Base-by-base conservation (phyloP, 2,113 vertebrate species). In the Dromaius novaehollandiae region DNA sequence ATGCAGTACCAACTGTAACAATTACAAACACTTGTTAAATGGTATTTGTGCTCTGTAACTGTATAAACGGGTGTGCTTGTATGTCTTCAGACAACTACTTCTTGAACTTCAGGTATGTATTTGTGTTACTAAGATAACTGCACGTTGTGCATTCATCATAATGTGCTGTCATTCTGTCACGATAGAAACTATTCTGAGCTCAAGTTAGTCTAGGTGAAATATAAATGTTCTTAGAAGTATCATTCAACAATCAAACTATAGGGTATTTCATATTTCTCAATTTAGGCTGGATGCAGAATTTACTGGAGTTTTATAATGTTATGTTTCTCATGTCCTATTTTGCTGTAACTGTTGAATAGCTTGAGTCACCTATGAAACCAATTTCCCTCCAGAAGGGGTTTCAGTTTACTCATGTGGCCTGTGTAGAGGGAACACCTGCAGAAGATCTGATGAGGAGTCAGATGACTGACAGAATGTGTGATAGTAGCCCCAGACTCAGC, bases 301-400 rank as follows among this genome's bases (percentile, higher is more conserved):
- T 10, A 32, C 30, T 42, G 1, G 4, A 5, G 30, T 21, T 66
- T 22, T 24, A 5, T 82, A 24, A 44, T 0, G 1, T 18, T 42
- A 21, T 0, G 4, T 68, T 89, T 36, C 24, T 86, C 10, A 0
- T 77, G 68, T 69, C 66, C 48, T n/a, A 40, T 6, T 90, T 51
- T 26, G 25, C 86, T 73, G 10, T 19, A 9, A 69, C 11, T 26
- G 3, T 40, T 65, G 40, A 17, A 26, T 26, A 25, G 36, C 32
- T 77, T 38, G 46, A 30, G 14, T 88, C 63, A 13, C 50, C 53
- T 68, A 44, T 65, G 75, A 70, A 69, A 80, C 36, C 7, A 5
- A 22, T 77, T 46, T n/a, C 5, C 30, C 6, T 93, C 21, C 25
- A 55, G 71, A 46, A 90, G 40, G 34, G 18, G 21, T 66, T 80